These are phyloP conservation scores for Adelosebastes latens DNA, from an alignment of 2,797 vertebrate species.

Conservation along the genomic window DNA sequence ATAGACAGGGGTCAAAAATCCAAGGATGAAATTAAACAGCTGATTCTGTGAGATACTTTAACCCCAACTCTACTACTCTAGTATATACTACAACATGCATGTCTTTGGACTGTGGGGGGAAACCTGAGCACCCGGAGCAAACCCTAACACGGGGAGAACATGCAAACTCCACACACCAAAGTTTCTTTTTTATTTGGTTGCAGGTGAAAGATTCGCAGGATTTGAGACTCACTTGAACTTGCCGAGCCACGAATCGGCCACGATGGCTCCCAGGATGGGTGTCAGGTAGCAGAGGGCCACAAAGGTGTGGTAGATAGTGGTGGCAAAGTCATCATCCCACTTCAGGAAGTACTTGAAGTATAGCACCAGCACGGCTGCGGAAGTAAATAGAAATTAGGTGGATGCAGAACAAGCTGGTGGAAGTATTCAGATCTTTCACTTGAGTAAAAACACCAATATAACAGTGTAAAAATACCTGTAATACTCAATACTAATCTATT, in stretches of 20 bases:
- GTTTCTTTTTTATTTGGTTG: accelerated
- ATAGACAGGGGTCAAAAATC: conserved; percentile 22
- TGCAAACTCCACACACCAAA: too few species aligned
- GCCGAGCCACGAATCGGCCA: conserved; percentile 96
- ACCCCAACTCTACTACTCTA: neutral
- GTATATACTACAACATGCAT: too few species aligned
- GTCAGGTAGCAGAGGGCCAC: conserved; percentile 94
- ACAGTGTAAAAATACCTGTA: too few species aligned
- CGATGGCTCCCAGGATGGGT: conserved; percentile 90
- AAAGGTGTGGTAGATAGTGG: conserved; percentile 93
- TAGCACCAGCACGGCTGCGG: conserved; percentile 90
- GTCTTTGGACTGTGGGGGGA: accelerated
- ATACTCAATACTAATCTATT: too few species aligned
- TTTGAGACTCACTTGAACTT: conserved; percentile 91
- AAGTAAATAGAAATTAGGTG: neutral
- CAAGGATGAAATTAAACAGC: conserved; percentile 10
- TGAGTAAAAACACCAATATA: neutral
- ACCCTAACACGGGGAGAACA: too few species aligned
- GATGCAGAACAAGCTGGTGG: too few species aligned
- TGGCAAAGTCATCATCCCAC: conserved; percentile 89
- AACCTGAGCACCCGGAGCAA: too few species aligned
- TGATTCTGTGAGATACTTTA: neutral
- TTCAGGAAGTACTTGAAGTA: conserved; percentile 91
- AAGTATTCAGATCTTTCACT: neutral
- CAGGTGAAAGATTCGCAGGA: neutral